A percentile compares a stretch with the other conserved stretches of the same genome.
Evolutionary conservation across 2,888 invertebrate species (phyloP).

Genomic region (Melanargia galathea): DNA sequence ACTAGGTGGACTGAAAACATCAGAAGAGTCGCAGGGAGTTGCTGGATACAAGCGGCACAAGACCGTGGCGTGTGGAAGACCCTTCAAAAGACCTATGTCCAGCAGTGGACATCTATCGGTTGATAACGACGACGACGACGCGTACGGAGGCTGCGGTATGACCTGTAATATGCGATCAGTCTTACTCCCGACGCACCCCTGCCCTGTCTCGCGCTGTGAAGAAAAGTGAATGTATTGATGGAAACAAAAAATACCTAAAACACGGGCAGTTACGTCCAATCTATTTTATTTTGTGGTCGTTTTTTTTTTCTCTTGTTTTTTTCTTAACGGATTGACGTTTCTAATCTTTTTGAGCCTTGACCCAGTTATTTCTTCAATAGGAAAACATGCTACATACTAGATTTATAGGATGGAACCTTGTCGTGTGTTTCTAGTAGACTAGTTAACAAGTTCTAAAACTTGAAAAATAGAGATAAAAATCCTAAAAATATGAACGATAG

Average conservation of each 20-base stretch:
- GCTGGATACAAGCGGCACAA: no score
- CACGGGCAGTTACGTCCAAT: constrained; percentile 18
- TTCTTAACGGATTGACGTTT: constrained; percentile 2
- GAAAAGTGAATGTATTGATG: constrained; percentile 2
- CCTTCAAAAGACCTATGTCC: no score
- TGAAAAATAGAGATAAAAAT: no score
- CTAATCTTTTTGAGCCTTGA: constrained; percentile 2
- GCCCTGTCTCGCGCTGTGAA: background rate
- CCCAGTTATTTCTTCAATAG: background rate
- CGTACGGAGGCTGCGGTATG: background rate
- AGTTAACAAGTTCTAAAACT: no score
- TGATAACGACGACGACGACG: no score
- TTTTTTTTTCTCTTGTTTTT: background rate
- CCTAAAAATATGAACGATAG: no score
- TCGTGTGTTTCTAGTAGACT: no score
- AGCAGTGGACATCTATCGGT: no score
- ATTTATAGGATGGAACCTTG: no score
- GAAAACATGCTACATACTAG: background rate
- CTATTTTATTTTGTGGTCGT: constrained; percentile 12
- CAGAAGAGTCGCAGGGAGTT: no score
- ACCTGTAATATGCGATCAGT: background rate
- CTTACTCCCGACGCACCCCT: background rate
- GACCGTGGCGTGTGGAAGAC: no score
- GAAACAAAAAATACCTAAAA: constrained; percentile 17
- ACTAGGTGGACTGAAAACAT: no score